phyloP scores from a whole-genome alignment of 2,888 invertebrate species.

The Epirrhoe tristata region DNA sequence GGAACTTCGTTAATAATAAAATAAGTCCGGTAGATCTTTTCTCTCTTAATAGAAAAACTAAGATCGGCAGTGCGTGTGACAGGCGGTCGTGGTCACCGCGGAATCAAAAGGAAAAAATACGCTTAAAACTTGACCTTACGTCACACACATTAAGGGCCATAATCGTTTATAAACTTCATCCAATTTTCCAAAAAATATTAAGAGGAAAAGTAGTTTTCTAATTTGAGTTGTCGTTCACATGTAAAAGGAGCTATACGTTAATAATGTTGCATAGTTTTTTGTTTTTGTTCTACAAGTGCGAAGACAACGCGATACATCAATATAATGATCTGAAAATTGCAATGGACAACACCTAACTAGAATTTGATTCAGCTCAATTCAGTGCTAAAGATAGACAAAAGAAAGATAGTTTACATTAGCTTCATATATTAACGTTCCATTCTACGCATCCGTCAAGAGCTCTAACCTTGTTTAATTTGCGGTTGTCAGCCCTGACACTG shows the following conservation, averaged over 20 bases:
- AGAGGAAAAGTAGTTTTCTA: neutral
- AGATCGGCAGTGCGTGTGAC: conserved; percentile 15
- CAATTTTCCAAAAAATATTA: neutral
- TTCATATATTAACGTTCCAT: too few species aligned
- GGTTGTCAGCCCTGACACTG: conserved; percentile 6
- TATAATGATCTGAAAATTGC: too few species aligned
- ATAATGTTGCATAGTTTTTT: too few species aligned
- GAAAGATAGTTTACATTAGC: too few species aligned
- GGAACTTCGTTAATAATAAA: too few species aligned
- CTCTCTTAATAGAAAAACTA: conserved; percentile 13
- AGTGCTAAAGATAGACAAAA: too few species aligned
- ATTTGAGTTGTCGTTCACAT: neutral
- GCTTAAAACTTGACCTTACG: neutral
- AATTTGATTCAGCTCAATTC: neutral
- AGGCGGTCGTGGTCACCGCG: conserved; percentile 4
- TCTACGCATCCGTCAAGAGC: conserved; percentile 2
- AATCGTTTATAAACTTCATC: neutral
- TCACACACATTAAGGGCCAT: neutral
- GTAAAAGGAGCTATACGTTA: neutral
- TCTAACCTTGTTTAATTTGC: conserved; percentile 11
- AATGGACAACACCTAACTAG: too few species aligned
- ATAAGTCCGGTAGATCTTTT: neutral
- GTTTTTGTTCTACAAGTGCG: neutral
- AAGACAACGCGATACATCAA: too few species aligned
- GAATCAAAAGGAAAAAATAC: conserved; percentile 7